Evolutionary conservation across 2,888 invertebrate species (phyloP).

Genomic region (Apamea epomidion): DNA sequence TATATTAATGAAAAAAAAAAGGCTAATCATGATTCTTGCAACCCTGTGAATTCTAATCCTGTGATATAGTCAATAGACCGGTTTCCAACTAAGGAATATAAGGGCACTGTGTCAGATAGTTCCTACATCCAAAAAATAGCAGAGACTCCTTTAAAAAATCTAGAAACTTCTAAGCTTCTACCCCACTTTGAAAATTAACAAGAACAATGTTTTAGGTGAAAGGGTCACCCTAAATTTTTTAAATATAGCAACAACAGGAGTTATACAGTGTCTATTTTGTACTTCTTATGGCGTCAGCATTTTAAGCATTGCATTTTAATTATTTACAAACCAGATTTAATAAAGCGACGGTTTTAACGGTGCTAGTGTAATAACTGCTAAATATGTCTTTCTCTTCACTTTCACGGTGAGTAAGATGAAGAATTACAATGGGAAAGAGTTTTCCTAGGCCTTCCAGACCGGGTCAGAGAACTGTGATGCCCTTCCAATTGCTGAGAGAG

Average conservation of each 20-base stretch:
- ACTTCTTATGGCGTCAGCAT: slow-evolving; percentile 38
- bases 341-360: slow-evolving; percentile 3
- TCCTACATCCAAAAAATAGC: slow-evolving; percentile 18
- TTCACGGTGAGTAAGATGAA: too few relatives aligned
- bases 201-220: slow-evolving; percentile 1
- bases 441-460: too few relatives aligned
- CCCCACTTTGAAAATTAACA: slow-evolving; percentile 19
- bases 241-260: slow-evolving; percentile 27
- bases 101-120: slow-evolving; percentile 58
- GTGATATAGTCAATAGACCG: slow-evolving; percentile 80
- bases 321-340: slow-evolving; percentile 46
- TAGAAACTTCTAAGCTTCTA: slow-evolving; percentile 24
- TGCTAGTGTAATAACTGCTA: background rate
- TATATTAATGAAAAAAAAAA: slow-evolving; percentile 62
- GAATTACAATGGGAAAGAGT: too few relatives aligned
- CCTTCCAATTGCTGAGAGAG: too few relatives aligned
- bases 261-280: slow-evolving; percentile 54
- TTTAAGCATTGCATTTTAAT: slow-evolving; percentile 28
- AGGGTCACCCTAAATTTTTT: background rate
- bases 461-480: too few relatives aligned
- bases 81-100: slow-evolving; percentile 77
- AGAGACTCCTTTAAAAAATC: slow-evolving; percentile 18
- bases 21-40: slow-evolving; percentile 76
- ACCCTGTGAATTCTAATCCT: slow-evolving; percentile 88
- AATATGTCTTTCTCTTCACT: too few relatives aligned